Conservation (phyloP, 2,113 vertebrate species). For the Rhynchomys soricoides region DNA sequence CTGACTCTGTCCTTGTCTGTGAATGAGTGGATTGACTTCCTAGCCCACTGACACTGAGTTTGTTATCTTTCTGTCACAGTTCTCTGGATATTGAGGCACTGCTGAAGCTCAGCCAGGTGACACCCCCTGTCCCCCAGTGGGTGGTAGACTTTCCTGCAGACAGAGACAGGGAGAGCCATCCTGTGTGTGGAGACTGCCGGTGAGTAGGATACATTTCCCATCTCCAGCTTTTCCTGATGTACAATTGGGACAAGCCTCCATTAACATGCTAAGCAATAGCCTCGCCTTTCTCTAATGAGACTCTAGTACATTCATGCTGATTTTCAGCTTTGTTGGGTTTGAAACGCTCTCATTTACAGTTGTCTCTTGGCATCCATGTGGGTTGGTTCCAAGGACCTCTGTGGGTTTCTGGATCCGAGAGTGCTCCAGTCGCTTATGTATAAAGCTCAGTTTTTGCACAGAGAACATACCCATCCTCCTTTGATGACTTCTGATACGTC, state of each 20-base stretch:
- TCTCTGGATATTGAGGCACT: not conserved
- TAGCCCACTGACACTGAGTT: not conserved
- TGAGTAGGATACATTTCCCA: not conserved
- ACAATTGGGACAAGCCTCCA: fast-evolving
- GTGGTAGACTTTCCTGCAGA: not conserved
- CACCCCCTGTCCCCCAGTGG: fast-evolving
- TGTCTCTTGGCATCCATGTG: not conserved
- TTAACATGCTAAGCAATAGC: fast-evolving
- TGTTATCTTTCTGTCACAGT: conserved; percentile 15
- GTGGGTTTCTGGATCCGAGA: not conserved
- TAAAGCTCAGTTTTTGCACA: not conserved
- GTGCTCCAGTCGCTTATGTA: not conserved
- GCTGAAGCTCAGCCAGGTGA: not conserved
- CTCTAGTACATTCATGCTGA: fast-evolving
- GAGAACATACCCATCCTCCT: not conserved
- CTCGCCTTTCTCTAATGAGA: not conserved
- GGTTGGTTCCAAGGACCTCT: not conserved
- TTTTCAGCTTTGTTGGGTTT: not conserved
- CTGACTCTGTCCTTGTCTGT: not conserved
- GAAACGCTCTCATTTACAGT: not conserved
- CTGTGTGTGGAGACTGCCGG: not conserved
- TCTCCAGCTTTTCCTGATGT: fast-evolving
- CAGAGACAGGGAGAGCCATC: not conserved
- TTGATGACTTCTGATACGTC: not conserved
- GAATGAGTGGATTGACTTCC: not conserved